phyloP scores from a whole-genome alignment of 2,113 vertebrate species.

The Empidonax traillii region DNA sequence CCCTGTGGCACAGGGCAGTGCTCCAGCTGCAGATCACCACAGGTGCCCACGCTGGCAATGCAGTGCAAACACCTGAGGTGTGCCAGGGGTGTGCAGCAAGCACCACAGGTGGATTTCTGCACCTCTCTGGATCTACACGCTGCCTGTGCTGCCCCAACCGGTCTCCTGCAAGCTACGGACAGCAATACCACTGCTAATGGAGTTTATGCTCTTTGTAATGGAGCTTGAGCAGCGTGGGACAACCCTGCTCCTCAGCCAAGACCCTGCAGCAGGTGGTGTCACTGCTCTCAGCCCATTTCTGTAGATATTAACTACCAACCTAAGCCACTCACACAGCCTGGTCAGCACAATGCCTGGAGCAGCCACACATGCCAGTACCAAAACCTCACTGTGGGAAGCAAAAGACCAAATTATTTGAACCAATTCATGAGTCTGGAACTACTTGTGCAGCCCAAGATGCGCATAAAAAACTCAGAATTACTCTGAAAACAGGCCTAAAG shows the following conservation, averaged over 20 bases:
- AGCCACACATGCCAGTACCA: neutral
- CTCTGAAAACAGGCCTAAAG: neutral
- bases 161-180: fast-evolving
- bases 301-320: neutral
- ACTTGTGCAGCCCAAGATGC: neutral
- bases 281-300: neutral
- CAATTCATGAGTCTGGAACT: neutral
- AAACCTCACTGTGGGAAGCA: neutral
- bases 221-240: fast-evolving
- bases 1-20: fast-evolving
- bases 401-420: neutral
- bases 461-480: fast-evolving
- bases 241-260: neutral
- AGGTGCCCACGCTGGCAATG: fast-evolving
- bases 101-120: neutral
- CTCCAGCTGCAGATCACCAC: fast-evolving
- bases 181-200: fast-evolving
- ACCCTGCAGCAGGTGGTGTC: fast-evolving
- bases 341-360: neutral
- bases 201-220: fast-evolving
- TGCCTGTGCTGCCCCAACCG: neutral
- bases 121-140: fast-evolving
- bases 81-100: fast-evolving
- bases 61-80: fast-evolving
- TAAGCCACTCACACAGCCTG: neutral